These are phyloP conservation scores for Eucera pruinosa DNA, from an alignment of 2,888 invertebrate genomes.

Conservation along the genomic window DNA sequence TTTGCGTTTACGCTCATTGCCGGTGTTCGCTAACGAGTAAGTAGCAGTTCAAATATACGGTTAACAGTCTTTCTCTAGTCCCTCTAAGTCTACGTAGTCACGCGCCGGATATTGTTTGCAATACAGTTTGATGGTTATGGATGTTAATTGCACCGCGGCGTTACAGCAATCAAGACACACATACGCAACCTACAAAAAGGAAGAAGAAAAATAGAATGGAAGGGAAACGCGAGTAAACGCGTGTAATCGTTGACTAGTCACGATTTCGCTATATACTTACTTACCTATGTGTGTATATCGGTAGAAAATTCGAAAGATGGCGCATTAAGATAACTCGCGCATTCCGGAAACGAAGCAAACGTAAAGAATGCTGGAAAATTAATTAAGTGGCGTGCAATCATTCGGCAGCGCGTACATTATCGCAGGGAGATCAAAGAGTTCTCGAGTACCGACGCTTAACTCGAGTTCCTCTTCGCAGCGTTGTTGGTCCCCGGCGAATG, in stretches of 20 bases:
- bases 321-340: slow-evolving; percentile 32
- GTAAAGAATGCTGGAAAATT: slow-evolving; percentile 47
- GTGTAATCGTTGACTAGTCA: background rate
- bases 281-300: too few relatives aligned
- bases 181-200: too few relatives aligned
- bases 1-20: slow-evolving; percentile 8
- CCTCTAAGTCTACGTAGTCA: background rate
- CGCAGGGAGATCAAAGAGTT: slow-evolving; percentile 49
- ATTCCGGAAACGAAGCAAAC: slow-evolving; percentile 15
- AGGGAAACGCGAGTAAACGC: background rate
- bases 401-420: slow-evolving; percentile 52
- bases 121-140: slow-evolving; percentile 42
- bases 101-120: slow-evolving; percentile 41
- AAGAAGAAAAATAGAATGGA: background rate
- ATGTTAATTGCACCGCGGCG: slow-evolving; percentile 36
- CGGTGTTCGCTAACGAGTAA: background rate
- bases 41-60: background rate
- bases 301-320: slow-evolving; percentile 39
- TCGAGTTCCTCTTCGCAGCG: slow-evolving; percentile 25
- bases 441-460: slow-evolving; percentile 38
- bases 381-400: slow-evolving; percentile 51
- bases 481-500: slow-evolving; percentile 14
- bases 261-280: slow-evolving; percentile 13
- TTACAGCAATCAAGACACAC: background rate
- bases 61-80: background rate